These are phyloP conservation scores for Siniperca scherzeri DNA, from an alignment of 2,797 vertebrate genomes.

Conservation along the genomic window DNA sequence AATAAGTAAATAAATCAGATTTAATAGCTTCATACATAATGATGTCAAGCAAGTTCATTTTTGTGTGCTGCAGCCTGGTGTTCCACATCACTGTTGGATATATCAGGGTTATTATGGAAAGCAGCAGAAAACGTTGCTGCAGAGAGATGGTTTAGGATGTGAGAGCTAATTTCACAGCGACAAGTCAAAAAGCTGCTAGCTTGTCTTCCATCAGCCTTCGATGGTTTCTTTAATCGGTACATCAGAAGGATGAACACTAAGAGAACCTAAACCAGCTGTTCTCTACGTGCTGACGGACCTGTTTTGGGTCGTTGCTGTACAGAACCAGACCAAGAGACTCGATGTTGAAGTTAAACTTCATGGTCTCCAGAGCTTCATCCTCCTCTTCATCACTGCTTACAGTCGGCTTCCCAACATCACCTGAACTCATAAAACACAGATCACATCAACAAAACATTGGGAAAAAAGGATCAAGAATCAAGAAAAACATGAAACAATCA, in stretches of 20 bases:
- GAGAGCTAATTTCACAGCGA: too few species aligned
- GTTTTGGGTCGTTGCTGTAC: constrained; percentile 82
- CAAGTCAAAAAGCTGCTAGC: too few species aligned
- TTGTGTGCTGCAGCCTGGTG: too few species aligned
- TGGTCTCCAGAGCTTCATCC: constrained; percentile 63
- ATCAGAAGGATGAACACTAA: background rate
- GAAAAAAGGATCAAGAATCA: background rate
- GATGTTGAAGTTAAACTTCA: constrained; percentile 92
- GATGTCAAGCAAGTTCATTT: too few species aligned
- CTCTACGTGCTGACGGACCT: constrained; percentile 80
- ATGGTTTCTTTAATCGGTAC: too few species aligned
- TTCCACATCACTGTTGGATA: too few species aligned
- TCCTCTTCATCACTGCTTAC: constrained; percentile 33
- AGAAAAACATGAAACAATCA: background rate
- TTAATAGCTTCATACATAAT: too few species aligned
- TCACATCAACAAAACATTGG: background rate
- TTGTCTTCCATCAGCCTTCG: too few species aligned
- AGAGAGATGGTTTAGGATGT: too few species aligned
- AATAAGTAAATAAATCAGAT: too few species aligned
- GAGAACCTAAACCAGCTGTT: background rate
- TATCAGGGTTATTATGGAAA: too few species aligned
- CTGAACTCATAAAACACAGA: constrained; percentile 54
- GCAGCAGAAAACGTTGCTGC: too few species aligned
- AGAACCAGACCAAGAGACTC: constrained; percentile 93
- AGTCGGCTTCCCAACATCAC: constrained; percentile 21